Conservation (phyloP, 23 tunicate genomes). For the Clavelina lepadiformis region DNA sequence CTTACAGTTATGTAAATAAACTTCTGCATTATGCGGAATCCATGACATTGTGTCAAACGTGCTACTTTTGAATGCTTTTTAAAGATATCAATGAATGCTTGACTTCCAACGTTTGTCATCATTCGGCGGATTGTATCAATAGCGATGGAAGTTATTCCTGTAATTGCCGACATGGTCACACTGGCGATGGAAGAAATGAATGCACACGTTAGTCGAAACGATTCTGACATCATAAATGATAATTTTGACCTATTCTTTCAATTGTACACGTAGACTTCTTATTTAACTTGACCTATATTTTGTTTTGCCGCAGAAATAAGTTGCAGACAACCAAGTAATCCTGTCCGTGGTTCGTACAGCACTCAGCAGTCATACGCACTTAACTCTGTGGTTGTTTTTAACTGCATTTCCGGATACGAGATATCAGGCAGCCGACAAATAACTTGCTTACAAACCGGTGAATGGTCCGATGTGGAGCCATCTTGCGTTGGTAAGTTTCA, state of each 20-base stretch:
- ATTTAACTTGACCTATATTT: no score
- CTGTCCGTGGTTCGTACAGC: no score
- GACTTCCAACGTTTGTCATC: conserved; percentile 10
- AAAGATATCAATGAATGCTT: conserved; percentile 52
- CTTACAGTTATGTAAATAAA: no score
- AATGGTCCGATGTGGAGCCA: neutral
- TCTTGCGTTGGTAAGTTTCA: conserved; percentile 10
- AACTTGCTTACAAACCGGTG: neutral
- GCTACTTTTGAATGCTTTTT: neutral
- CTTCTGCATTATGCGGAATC: no score
- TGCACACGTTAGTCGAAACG: no score
- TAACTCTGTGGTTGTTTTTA: neutral
- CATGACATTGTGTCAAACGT: no score
- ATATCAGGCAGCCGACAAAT: neutral
- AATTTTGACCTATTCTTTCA: no score
- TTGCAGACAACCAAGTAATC: no score
- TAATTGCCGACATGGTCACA: neutral
- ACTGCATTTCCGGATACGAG: conserved; percentile 12
- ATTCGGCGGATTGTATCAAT: conserved; percentile 12
- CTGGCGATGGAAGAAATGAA: neutral
- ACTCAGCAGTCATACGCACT: no score
- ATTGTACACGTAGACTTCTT: no score
- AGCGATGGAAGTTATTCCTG: neutral
- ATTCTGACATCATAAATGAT: no score
- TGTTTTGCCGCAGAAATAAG: no score